Evolutionary conservation across 2,888 invertebrate species (phyloP).

Genomic region (Cataglyphis albicans): DNA sequence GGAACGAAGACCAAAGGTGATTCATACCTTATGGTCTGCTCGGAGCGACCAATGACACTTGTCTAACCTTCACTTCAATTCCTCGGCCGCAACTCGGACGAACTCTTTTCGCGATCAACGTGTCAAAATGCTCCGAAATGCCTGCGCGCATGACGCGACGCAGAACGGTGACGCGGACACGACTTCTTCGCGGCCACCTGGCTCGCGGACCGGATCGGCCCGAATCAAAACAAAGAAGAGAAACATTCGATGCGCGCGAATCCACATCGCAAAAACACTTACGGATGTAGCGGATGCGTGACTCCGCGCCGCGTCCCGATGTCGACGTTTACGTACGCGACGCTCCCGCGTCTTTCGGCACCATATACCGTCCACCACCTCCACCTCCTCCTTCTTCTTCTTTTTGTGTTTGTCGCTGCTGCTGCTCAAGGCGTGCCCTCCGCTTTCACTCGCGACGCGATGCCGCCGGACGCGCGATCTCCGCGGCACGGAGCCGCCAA

Average conservation of each 20-base stretch:
- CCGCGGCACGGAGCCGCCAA: constrained; percentile 75
- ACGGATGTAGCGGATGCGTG: background rate
- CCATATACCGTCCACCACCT: constrained; percentile 7
- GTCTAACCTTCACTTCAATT: constrained; percentile 54
- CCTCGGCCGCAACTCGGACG: background rate
- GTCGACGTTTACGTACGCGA: constrained; percentile 33
- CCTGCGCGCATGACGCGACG: background rate
- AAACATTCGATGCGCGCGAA: background rate
- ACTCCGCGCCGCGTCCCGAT: background rate
- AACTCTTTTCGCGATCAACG: constrained; percentile 1
- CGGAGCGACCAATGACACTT: constrained; percentile 59
- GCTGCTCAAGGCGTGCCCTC: constrained; percentile 47
- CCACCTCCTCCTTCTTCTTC: background rate
- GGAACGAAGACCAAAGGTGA: constrained; percentile 22
- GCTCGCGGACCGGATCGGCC: constrained; percentile 1
- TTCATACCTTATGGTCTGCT: constrained; percentile 42
- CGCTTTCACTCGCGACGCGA: constrained; percentile 74
- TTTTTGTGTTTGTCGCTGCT: background rate
- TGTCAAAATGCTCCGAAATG: constrained; percentile 1
- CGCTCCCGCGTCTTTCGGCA: constrained; percentile 47
- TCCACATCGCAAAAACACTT: background rate
- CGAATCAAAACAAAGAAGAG: constrained; percentile 22
- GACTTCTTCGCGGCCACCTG: constrained; percentile 11
- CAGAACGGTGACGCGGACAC: constrained; percentile 1
- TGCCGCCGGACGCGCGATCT: constrained; percentile 64